A percentile compares a stretch with the other conserved stretches of the same genome.
These are phyloP conservation scores for Amphiprion clarkii DNA, from an alignment of 2,797 vertebrate genomes.

Conservation along the genomic window DNA sequence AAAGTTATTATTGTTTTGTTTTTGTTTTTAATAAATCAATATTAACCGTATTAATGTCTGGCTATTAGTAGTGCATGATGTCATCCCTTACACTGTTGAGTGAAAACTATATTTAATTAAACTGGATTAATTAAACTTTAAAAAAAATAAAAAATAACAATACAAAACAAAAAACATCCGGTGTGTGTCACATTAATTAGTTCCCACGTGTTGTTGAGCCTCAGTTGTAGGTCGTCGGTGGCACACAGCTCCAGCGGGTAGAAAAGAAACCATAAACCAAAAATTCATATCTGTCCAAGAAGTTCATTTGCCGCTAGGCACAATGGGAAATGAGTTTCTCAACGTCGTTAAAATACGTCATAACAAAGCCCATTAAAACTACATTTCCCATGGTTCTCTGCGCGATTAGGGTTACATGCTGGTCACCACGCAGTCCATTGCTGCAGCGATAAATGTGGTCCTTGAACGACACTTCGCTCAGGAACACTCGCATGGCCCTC, in stretches of 20 bases:
- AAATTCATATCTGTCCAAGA: neutral
- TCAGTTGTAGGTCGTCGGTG: neutral
- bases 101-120: neutral
- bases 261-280: conserved; percentile 1
- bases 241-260: neutral
- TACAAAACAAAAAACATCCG: no score
- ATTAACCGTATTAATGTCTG: neutral
- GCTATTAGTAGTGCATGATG: neutral
- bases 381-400: conserved; percentile 59
- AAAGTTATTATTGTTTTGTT: no score
- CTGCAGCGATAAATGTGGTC: conserved; percentile 50
- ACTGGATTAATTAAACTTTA: no score
- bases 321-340: conserved; percentile 34
- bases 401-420: conserved; percentile 38
- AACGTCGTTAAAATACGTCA: rapidly evolving
- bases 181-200: neutral
- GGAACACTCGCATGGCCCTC: conserved; percentile 45
- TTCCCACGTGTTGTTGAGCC: neutral
- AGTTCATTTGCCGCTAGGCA: neutral
- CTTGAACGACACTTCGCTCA: conserved; percentile 26
- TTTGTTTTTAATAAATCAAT: no score
- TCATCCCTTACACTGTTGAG: neutral
- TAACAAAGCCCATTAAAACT: rapidly evolving
- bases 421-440: conserved; percentile 35
- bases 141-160: neutral